phyloP scores from a whole-genome alignment of 92 coral and sea anemone genomes.

The Palythoa grandiflora region DNA sequence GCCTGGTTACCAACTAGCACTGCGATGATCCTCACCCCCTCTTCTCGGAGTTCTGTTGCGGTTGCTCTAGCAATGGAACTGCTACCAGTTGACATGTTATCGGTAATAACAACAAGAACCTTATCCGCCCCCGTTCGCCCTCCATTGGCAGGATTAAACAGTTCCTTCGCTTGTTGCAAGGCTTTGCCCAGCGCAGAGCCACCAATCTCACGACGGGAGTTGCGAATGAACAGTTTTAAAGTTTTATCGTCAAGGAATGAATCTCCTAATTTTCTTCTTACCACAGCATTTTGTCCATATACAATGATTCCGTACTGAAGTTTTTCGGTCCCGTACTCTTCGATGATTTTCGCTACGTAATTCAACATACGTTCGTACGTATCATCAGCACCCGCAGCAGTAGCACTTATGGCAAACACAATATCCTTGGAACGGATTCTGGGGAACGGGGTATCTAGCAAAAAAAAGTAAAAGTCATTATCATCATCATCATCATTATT shows the following conservation, averaged over 20 bases:
- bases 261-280: constrained; percentile 39
- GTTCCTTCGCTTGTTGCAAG: constrained; percentile 58
- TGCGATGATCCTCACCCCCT: constrained; percentile 48
- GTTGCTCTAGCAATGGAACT: constrained; percentile 43
- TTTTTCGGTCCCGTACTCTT: constrained; percentile 78
- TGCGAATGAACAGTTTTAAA: constrained; percentile 38
- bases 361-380: constrained; percentile 74
- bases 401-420: constrained; percentile 81
- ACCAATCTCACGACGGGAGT: constrained; percentile 50
- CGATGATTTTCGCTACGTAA: constrained; percentile 74
- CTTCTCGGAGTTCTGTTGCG: constrained; percentile 28
- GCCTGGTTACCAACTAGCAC: constrained; percentile 62
- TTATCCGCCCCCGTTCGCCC: constrained; percentile 67
- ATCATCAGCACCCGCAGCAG: constrained; percentile 45
- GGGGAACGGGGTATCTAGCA: constrained; percentile 36
- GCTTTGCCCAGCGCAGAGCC: constrained; percentile 71
- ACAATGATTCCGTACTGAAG: constrained; percentile 77
- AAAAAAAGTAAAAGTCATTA: background rate
- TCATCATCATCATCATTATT: background rate
- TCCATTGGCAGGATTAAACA: constrained; percentile 56
- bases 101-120: constrained; percentile 78
- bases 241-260: constrained; percentile 44
- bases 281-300: constrained; percentile 65
- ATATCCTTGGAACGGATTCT: constrained; percentile 61
- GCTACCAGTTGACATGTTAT: constrained; percentile 73